A percentile compares a stretch with the other conserved stretches of the same genome.
phyloP scores from a whole-genome alignment of 2,888 invertebrate genomes.

The Athrips mouffetella region DNA sequence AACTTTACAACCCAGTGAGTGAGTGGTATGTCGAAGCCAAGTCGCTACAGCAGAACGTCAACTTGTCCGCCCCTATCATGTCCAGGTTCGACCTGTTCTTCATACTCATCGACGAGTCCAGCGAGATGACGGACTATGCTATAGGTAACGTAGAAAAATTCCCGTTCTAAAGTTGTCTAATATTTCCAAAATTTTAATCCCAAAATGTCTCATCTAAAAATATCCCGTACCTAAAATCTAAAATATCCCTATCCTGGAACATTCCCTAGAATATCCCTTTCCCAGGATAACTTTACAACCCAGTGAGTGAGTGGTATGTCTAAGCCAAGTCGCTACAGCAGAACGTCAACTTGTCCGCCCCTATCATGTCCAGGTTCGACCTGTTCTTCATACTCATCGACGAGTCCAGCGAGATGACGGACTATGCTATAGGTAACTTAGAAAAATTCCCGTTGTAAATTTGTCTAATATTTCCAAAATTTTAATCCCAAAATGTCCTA shows the following conservation, averaged over 20 bases:
- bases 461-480: no score
- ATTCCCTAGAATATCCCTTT: no score
- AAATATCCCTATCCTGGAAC: no score
- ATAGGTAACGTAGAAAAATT: no score
- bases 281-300: no score
- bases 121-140: constrained; percentile 93
- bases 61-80: constrained; percentile 97
- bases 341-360: constrained; percentile 94
- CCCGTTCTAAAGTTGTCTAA: no score
- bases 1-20: constrained; percentile 96
- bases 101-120: constrained; percentile 96
- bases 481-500: no score
- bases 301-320: constrained; percentile 97
- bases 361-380: constrained; percentile 99
- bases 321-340: constrained; percentile 95
- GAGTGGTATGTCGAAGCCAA: constrained; percentile 97
- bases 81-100: constrained; percentile 99
- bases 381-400: constrained; percentile 98
- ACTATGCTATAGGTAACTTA: constrained; percentile 98
- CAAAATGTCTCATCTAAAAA: no score
- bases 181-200: no score
- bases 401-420: constrained; percentile 91
- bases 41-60: constrained; percentile 95
- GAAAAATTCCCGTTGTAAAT: no score
- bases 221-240: no score